A percentile compares a stretch with the other conserved stretches of the same genome.
Conservation (phyloP, 2,888 invertebrate genomes). For the Apeira syringaria region DNA sequence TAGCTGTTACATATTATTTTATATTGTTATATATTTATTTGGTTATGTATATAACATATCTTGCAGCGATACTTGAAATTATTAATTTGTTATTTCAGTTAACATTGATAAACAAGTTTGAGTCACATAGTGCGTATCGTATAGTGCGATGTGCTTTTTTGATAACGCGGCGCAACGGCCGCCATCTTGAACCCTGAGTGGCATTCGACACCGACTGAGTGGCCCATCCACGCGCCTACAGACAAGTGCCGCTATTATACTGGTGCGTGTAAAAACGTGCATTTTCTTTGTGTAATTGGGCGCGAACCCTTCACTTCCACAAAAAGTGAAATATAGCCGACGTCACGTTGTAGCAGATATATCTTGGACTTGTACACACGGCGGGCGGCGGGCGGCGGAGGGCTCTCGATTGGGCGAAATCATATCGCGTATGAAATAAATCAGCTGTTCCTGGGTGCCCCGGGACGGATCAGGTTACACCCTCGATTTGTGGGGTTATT, state of each 20-base stretch:
- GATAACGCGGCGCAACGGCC: conserved; percentile 53
- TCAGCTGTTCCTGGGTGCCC: conserved; percentile 64
- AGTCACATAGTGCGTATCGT: conserved; percentile 13
- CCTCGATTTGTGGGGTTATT: conserved; percentile 72
- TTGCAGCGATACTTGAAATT: too few species aligned
- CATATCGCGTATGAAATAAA: conserved; percentile 79
- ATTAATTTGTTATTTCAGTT: too few species aligned
- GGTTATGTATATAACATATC: too few species aligned
- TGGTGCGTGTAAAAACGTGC: conserved; percentile 52
- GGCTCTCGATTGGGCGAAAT: conserved; percentile 71
- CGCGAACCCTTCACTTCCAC: conserved; percentile 49
- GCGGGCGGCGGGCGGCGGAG: conserved; percentile 47
- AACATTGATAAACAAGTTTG: conserved; percentile 14
- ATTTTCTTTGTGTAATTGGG: conserved; percentile 69
- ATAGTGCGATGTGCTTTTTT: conserved; percentile 58
- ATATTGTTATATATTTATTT: too few species aligned
- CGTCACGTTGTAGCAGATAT: conserved; percentile 43
- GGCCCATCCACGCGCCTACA: conserved; percentile 59
- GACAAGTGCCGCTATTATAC: conserved; percentile 58
- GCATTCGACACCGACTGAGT: conserved; percentile 72
- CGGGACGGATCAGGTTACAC: conserved; percentile 71
- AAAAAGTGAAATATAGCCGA: conserved; percentile 41
- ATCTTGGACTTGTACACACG: conserved; percentile 42
- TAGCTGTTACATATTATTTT: too few species aligned
- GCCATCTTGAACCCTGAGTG: conserved; percentile 66